Percentiles rank a stretch among this genome's conserved stretches.
Evolutionary conservation across 2,113 vertebrate genomes (phyloP).

Genomic region (Engraulis encrasicolus): DNA sequence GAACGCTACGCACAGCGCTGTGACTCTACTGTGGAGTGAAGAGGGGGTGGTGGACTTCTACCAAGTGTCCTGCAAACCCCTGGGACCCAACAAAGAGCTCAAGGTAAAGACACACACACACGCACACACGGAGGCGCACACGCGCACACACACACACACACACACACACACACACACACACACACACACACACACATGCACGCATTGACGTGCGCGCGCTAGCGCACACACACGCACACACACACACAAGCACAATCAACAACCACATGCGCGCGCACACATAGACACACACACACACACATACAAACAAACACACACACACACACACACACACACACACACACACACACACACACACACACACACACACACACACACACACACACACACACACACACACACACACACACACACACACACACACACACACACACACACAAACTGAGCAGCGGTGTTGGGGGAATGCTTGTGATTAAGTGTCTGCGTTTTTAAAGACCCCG

Average conservation of each 20-base stretch:
- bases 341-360: background rate
- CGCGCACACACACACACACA: background rate
- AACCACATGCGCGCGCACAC: too few relatives aligned
- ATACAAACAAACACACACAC: too few relatives aligned
- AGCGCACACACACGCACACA: too few relatives aligned
- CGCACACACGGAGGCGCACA: too few relatives aligned
- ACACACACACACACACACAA: background rate
- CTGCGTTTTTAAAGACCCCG: background rate
- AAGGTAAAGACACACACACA: constrained; percentile 75
- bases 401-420: background rate
- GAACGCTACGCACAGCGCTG: constrained; percentile 88
- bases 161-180: background rate
- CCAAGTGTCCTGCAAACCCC: constrained; percentile 83
- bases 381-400: background rate
- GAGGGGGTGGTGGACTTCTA: constrained; percentile 93
- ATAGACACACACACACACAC: background rate
- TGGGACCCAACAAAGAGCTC: constrained; percentile 65
- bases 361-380: background rate
- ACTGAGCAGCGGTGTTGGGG: background rate
- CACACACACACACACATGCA: too few relatives aligned
- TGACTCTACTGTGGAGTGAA: constrained; percentile 93
- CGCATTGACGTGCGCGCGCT: too few relatives aligned
- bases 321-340: background rate
- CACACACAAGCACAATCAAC: background rate
- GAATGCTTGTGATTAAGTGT: background rate